Evolutionary conservation across 2,888 invertebrate genomes (phyloP), one percentile per base, ranked within the genome.

Genomic region (Thereva unica): DNA sequence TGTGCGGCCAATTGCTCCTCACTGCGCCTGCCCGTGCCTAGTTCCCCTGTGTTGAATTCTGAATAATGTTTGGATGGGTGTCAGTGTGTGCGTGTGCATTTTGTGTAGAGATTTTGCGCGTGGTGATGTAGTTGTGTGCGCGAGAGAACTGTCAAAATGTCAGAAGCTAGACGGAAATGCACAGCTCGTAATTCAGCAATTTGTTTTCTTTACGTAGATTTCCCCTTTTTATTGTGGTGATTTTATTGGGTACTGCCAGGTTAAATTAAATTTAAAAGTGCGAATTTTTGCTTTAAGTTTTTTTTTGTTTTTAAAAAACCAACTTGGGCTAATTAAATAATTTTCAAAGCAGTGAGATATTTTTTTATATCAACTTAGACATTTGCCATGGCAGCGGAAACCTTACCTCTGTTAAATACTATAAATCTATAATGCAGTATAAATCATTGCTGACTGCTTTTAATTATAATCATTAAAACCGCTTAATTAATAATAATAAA

Each of bases 131-230:
- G 3, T 4, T 1, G 10, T 45, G 7, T 8, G 10, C 4, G n/a
- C 10, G 9, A 45, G 44, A 44, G 44, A 45, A 45, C 9, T 45
- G 44, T 45, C 44, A 45, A 45, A 45, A 45, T 7, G 10, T 23
- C 23, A 23, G 23, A 23, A 23, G 23, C 23, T 23, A 23, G 23
- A 23, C 23, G 23, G 23, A 23, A 23, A 23, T 23, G 23, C 23
- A 23, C 23, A 23, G 2, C 23, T 23, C 23, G 23, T 23, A 23
- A 23, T 23, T 23, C 23, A 23, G 23, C 23, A 23, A 23, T 55
- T 55, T 55, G 55, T 41, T 55, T 41, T 55, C 41, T 10, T 10
- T 55, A 41, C 55, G 23, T 23, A 23, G 23, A 23, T 23, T 23
- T 23, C 23, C 23, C 23, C 23, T 23, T 23, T 23, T 23, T 23